A percentile compares a stretch with the other conserved stretches of the same genome.
These are phyloP conservation scores for Rhinella marina DNA, from an alignment of 2,797 vertebrate genomes.

Conservation along the genomic window DNA sequence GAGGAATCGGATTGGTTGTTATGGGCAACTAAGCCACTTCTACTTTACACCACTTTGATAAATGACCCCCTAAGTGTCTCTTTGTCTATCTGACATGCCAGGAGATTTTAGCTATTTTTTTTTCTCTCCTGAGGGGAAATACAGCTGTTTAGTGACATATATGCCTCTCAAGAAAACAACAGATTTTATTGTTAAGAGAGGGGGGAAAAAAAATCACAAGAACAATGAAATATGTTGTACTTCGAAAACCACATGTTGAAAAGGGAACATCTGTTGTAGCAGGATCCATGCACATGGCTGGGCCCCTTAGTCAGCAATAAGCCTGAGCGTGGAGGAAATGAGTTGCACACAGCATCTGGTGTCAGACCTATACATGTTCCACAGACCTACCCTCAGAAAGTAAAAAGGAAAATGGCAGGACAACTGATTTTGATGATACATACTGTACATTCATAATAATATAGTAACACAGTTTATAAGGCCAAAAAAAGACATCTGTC, in stretches of 20 bases:
- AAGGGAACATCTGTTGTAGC: slow-evolving; percentile 49
- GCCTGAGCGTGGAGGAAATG: slow-evolving; percentile 16
- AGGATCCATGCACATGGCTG: slow-evolving; percentile 13
- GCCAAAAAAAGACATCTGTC: too few species aligned
- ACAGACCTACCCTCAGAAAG: too few species aligned
- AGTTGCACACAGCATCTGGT: slow-evolving; percentile 13
- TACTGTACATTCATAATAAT: too few species aligned
- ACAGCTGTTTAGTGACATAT: slow-evolving; percentile 21
- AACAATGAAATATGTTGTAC: slow-evolving; percentile 43
- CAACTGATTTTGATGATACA: too few species aligned
- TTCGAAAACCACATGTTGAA: slow-evolving; percentile 25
- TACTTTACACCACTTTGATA: too few species aligned
- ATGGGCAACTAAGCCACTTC: too few species aligned
- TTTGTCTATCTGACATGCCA: not conserved
- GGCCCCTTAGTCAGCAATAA: slow-evolving; percentile 52
- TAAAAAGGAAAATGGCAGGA: too few species aligned
- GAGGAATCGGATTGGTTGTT: too few species aligned
- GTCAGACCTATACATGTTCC: not conserved
- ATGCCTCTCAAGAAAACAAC: slow-evolving; percentile 16
- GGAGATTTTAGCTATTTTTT: not conserved
- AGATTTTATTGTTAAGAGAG: slow-evolving; percentile 10
- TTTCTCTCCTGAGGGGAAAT: slow-evolving; percentile 1
- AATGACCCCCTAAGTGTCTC: not conserved
- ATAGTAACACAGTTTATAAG: too few species aligned
- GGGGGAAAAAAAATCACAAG: not conserved